Evolutionary conservation across 2,797 vertebrate genomes (phyloP), one percentile per base, ranked within the genome.

Genomic region (Muscicapa comitata): DNA sequence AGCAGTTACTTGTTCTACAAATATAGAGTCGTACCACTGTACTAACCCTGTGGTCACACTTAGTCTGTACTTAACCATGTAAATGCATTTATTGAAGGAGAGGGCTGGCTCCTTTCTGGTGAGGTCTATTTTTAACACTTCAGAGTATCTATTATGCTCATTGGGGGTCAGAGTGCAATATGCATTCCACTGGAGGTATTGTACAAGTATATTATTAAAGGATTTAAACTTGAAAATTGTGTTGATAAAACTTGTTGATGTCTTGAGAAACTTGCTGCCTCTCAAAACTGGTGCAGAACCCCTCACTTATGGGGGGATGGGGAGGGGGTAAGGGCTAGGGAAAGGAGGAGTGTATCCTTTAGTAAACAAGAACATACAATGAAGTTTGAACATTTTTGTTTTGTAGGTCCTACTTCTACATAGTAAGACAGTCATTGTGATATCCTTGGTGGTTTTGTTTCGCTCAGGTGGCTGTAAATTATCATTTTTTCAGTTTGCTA

Each of bases 51-150:
- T 76, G 82, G 74, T 82, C 65, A 57, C 50, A 37, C 25, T 68
- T 45, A 33, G 18, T 86, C 78, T 93, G n/a, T 33, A 21, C 70
- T 86, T 93, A 51, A 76, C 72, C n/a, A 66, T 79, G 63, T 94
- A 67, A 78, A 84, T 84, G 71, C 28, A 43, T 68, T 91, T 84
- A 71, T 45, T 85, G 78, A 94, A 91, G 70, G 86, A 93, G 87
- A 80, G 75, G 78, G 85, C 89, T 95, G 81, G 87, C 81, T 95
- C 90, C 94, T 95, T 92, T 82, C 83, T 84, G 25, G 16, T 81
- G 59, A 97, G 67, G 35, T 96, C 79, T 93, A 31, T 82, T 91
- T 95, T 96, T 93, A 82, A 76, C 50, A 55, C 25, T 89, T 88
- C 24, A 73, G 81, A 89, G 16, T 90, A 92, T 76, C 72, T 82